A percentile compares a stretch with the other conserved stretches of the same genome.
Conservation (phyloP, 2,113 vertebrate species). For the Oryctolagus cuniculus region DNA sequence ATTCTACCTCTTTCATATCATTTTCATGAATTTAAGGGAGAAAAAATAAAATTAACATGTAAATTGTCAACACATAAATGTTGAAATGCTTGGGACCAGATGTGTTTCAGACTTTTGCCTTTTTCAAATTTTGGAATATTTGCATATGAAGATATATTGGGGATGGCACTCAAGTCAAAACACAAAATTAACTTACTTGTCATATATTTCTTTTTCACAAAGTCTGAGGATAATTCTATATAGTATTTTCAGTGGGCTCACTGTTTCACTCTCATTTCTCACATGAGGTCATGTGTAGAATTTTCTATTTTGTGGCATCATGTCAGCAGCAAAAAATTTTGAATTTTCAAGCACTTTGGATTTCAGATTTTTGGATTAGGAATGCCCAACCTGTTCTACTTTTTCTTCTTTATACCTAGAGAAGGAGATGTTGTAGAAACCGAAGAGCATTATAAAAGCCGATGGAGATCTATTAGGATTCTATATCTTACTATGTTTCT, state of each 20-base stretch:
- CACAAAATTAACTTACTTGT: no score
- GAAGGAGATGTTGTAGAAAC: slow-evolving; percentile 87
- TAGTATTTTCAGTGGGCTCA: neutral
- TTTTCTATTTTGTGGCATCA: neutral
- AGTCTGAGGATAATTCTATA: neutral
- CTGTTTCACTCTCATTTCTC: neutral
- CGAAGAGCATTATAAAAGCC: slow-evolving; percentile 88
- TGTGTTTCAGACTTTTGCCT: neutral
- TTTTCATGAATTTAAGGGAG: slow-evolving; percentile 15
- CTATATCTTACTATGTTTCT: slow-evolving; percentile 99
- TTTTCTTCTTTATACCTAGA: slow-evolving; percentile 81
- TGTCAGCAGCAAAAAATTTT: neutral
- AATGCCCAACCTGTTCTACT: neutral
- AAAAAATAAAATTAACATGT: slow-evolving; percentile 17
- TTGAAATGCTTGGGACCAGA: neutral
- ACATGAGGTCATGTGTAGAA: neutral
- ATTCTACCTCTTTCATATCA: neutral
- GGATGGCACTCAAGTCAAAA: no score
- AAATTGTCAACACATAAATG: no score
- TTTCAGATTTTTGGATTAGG: neutral
- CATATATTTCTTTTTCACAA: no score
- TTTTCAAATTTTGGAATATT: neutral
- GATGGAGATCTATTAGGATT: slow-evolving; percentile 96
- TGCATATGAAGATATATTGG: no score
- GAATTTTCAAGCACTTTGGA: neutral